Percentiles rank a stretch among this genome's conserved stretches.
Evolutionary conservation across 92 coral and sea anemone species (phyloP).

Genomic region (Porites evermanni): DNA sequence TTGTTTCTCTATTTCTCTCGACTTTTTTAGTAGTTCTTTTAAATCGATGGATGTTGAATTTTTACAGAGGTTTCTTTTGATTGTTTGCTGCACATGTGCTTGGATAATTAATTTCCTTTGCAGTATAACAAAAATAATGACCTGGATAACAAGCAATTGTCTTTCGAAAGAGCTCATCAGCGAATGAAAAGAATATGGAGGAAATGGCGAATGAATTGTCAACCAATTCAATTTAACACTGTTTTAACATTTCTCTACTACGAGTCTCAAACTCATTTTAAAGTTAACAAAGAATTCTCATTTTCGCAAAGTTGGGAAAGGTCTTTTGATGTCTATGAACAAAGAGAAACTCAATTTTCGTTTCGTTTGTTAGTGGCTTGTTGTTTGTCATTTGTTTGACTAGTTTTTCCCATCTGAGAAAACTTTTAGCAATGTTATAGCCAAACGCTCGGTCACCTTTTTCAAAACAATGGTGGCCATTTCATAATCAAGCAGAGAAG

Average conservation of each 20-base stretch:
- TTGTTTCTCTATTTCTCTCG: not conserved
- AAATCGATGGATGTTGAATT: not conserved
- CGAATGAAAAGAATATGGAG: not conserved
- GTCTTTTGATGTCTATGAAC: not conserved
- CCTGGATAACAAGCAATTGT: not conserved
- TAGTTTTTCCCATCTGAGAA: conserved; percentile 8
- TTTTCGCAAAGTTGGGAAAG: not conserved
- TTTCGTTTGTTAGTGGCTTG: not conserved
- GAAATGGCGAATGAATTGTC: not conserved
- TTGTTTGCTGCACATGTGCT: conserved; percentile 10
- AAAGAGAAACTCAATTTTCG: not conserved
- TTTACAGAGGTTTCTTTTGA: not conserved
- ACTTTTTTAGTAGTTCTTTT: not conserved
- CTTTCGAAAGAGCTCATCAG: not conserved
- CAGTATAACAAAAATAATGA: not conserved
- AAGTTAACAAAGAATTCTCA: not conserved
- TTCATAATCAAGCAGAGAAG: not conserved
- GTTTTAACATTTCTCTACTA: not conserved
- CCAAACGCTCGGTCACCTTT: not conserved
- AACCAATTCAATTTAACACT: not conserved
- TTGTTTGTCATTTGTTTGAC: not conserved
- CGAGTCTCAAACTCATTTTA: not conserved
- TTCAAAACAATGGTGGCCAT: not conserved
- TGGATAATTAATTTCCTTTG: not conserved
- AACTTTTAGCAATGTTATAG: not conserved